A percentile compares a stretch with the other conserved stretches of the same genome.
Conservation (phyloP, 2,888 invertebrate genomes). For the Boloria euphrosyne region DNA sequence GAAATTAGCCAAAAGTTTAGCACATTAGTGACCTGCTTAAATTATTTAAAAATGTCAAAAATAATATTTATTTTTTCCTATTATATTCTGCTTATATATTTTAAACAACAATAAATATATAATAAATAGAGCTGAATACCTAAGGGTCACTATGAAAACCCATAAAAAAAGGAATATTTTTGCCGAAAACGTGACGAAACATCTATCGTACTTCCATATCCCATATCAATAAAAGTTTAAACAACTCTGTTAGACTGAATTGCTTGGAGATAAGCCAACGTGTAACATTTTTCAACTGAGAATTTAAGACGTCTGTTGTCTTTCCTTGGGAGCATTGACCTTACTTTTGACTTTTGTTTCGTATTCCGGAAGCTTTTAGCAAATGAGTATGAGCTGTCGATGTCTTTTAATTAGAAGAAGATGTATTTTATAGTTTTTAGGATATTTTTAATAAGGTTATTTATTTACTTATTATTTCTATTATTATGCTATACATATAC, state of each 20-base stretch:
- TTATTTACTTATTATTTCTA: neutral
- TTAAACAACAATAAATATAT: no score
- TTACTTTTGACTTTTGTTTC: slow-evolving; percentile 21
- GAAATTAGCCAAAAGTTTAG: slow-evolving; percentile 5
- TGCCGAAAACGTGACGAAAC: neutral
- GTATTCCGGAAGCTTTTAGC: slow-evolving; percentile 16
- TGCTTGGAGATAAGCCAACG: slow-evolving; percentile 40
- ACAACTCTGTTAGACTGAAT: slow-evolving; percentile 24
- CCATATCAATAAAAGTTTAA: slow-evolving; percentile 41
- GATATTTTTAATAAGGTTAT: neutral
- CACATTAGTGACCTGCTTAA: neutral
- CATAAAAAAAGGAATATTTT: neutral
- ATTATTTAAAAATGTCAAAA: neutral
- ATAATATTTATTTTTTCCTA: neutral
- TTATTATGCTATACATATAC: neutral
- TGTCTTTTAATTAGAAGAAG: no score
- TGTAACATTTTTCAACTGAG: slow-evolving; percentile 40
- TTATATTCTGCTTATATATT: neutral
- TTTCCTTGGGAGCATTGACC: slow-evolving; percentile 34
- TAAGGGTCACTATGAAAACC: no score
- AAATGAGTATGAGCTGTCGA: neutral
- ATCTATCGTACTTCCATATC: neutral
- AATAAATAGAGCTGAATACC: no score
- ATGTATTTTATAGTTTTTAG: no score
- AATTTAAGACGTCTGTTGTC: slow-evolving; percentile 36